Conservation (phyloP, 2,113 vertebrate species). For the Amia ocellicauda region DNA sequence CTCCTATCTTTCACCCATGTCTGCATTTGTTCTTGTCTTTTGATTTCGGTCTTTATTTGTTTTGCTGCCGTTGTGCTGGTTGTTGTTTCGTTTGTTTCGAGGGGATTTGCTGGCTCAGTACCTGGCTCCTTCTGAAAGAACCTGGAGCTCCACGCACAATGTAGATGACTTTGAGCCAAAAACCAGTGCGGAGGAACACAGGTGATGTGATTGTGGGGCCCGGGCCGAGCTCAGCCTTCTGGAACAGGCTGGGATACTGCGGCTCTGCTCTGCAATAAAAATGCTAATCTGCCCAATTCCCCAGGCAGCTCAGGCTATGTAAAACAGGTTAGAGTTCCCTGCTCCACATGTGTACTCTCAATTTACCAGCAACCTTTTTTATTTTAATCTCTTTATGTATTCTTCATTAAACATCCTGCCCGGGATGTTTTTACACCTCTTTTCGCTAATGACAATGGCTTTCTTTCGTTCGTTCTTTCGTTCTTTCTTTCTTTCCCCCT, state of each 20-base stretch:
- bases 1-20: background rate
- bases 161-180: too few relatives aligned
- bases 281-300: conserved; percentile 49
- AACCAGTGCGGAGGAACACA: background rate
- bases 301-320: conserved; percentile 42
- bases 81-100: too few relatives aligned
- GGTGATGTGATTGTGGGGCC: conserved; percentile 1
- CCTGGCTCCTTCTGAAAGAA: too few relatives aligned
- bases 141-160: too few relatives aligned
- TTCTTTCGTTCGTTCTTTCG: background rate
- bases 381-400: conserved; percentile 42
- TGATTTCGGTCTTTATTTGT: too few relatives aligned
- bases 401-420: conserved; percentile 41
- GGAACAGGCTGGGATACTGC: conserved; percentile 17
- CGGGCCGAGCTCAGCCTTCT: conserved; percentile 7
- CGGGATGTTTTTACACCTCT: conserved; percentile 41
- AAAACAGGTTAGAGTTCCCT: conserved; percentile 49
- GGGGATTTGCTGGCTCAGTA: too few relatives aligned
- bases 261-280: conserved; percentile 43
- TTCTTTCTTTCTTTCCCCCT: background rate
- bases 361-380: conserved; percentile 44
- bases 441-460: conserved; percentile 27
- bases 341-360: conserved; percentile 45
- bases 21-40: too few relatives aligned
- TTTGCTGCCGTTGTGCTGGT: too few relatives aligned